A percentile compares a stretch with the other conserved stretches of the same genome.
Conservation (phyloP, 2,797 vertebrate genomes). For the Cyprinodon diabolis region DNA sequence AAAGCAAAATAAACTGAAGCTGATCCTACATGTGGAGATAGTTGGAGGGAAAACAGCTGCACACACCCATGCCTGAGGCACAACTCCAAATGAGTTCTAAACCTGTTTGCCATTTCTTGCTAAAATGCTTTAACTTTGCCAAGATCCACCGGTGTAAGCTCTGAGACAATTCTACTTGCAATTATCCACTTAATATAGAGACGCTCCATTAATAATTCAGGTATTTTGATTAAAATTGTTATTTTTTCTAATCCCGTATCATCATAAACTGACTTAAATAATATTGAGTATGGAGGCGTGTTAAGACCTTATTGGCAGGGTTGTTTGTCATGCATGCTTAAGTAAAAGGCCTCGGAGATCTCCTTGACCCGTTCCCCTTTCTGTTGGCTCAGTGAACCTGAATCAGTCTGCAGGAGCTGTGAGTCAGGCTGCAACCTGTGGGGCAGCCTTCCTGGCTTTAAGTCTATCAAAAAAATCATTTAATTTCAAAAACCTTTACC, state of each 20-base stretch:
- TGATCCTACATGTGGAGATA: background rate
- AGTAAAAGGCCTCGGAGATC: conserved; percentile 21
- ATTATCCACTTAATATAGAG: too few species aligned
- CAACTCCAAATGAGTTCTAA: conserved; percentile 27
- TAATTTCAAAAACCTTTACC: background rate
- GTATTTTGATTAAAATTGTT: background rate
- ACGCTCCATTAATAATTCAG: background rate
- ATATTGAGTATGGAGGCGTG: background rate
- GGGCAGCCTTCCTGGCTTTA: conserved; percentile 23
- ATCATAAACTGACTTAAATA: background rate
- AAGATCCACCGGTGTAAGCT: background rate
- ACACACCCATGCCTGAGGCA: conserved; percentile 30
- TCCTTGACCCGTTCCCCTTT: conserved; percentile 8
- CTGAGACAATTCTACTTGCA: background rate
- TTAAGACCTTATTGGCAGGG: background rate
- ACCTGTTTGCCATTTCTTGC: conserved; percentile 13
- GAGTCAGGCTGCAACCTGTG: conserved; percentile 57
- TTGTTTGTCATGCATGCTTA: background rate
- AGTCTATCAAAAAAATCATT: conserved; percentile 46
- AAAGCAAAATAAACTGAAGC: background rate
- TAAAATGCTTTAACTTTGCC: conserved; percentile 1
- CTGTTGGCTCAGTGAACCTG: conserved; percentile 38
- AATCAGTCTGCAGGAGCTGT: conserved; percentile 40
- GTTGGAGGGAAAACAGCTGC: conserved; percentile 23
- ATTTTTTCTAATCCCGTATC: background rate